Evolutionary conservation across 2,113 vertebrate species (phyloP).

Genomic region (Nansenia antarctica): DNA sequence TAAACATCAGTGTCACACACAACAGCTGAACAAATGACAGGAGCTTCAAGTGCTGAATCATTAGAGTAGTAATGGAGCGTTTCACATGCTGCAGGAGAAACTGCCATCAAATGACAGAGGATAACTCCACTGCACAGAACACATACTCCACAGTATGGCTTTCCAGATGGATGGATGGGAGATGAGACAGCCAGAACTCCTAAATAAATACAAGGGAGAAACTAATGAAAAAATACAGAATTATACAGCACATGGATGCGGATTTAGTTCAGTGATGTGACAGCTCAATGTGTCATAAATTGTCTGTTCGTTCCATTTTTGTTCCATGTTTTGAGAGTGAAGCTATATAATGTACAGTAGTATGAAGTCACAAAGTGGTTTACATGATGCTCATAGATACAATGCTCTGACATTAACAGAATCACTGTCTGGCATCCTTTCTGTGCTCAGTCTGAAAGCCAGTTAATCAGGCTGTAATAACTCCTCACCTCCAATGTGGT

Average conservation of each 20-base stretch:
- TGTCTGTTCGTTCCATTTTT: too few species aligned
- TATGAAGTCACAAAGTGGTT: not conserved
- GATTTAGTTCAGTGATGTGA: not conserved
- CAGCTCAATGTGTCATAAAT: not conserved
- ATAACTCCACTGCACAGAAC: not conserved
- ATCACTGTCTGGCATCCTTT: not conserved
- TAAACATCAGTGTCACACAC: not conserved
- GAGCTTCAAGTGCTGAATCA: not conserved
- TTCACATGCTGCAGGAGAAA: not conserved
- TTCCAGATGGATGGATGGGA: not conserved
- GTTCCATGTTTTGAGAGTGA: not conserved
- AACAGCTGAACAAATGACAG: not conserved
- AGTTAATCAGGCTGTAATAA: not conserved
- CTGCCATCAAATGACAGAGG: not conserved
- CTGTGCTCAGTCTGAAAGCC: not conserved
- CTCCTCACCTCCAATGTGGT: not conserved
- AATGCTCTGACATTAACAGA: not conserved
- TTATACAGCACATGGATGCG: not conserved
- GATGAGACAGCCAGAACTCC: not conserved
- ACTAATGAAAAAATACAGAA: not conserved
- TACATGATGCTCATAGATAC: not conserved
- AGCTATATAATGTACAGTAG: too few species aligned
- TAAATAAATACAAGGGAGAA: not conserved
- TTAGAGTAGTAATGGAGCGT: not conserved
- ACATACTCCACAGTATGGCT: not conserved